A percentile compares a stretch with the other conserved stretches of the same genome.
phyloP scores from a whole-genome alignment of 2,797 vertebrate genomes.

The Schizopygopsis malacanthus region DNA sequence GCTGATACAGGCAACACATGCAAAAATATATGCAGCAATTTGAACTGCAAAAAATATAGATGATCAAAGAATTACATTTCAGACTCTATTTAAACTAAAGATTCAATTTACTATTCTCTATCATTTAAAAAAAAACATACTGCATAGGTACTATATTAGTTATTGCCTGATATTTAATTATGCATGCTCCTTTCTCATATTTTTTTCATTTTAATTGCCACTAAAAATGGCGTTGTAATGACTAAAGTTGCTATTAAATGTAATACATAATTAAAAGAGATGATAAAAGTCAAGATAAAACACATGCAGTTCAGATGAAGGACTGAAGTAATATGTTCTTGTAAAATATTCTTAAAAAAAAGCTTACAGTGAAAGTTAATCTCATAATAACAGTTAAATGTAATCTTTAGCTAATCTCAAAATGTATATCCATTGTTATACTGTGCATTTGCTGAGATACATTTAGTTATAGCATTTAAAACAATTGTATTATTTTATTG shows the following conservation, averaged over 20 bases:
- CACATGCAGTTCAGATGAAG: no score
- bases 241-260: no score
- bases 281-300: no score
- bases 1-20: neutral
- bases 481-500: neutral
- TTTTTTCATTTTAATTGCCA: neutral
- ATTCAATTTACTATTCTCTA: neutral
- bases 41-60: neutral
- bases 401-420: neutral
- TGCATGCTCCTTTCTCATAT: neutral
- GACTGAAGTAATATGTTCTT: no score
- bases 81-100: neutral
- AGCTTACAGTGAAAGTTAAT: neutral
- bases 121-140: neutral
- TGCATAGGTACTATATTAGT: neutral
- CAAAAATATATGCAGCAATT: neutral
- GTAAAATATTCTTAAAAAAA: no score
- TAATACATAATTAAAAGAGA: no score
- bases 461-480: neutral
- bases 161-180: neutral
- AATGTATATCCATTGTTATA: neutral
- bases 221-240: no score
- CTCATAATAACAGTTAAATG: neutral
- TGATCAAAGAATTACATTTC: neutral
- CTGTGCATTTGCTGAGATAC: neutral